A percentile compares a stretch with the other conserved stretches of the same genome.
These are phyloP conservation scores for Eupithecia pulchellata DNA, from an alignment of 2,888 invertebrate species.

Conservation along the genomic window DNA sequence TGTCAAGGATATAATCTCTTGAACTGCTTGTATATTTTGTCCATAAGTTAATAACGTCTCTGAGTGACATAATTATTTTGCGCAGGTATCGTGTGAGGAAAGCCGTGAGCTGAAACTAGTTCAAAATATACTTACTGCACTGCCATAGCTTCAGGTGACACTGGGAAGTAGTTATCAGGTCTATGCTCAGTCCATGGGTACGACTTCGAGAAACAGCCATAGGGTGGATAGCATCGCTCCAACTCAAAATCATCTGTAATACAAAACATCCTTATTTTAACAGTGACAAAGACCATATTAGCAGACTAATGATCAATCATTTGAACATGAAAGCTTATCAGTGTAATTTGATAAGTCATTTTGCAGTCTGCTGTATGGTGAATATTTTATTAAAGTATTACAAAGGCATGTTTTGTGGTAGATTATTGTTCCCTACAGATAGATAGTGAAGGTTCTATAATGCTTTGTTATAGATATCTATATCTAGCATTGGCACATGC, in stretches of 20 bases:
- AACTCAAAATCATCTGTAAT: constrained; percentile 77
- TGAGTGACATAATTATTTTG: neutral
- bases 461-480: neutral
- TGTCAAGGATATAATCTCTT: too few relatives aligned
- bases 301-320: neutral
- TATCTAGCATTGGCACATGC: too few relatives aligned
- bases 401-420: constrained; percentile 8
- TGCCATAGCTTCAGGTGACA: constrained; percentile 87
- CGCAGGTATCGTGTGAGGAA: neutral
- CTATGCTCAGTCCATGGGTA: constrained; percentile 92
- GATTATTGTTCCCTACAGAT: constrained; percentile 12
- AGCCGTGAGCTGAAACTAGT: neutral
- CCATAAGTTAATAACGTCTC: too few relatives aligned
- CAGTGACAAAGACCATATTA: neutral
- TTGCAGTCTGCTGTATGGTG: neutral
- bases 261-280: constrained; percentile 19
- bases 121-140: constrained; percentile 71
- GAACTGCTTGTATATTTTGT: too few relatives aligned
- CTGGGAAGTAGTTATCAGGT: constrained; percentile 92
- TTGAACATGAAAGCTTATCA: constrained; percentile 31
- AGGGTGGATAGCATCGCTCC: constrained; percentile 90
- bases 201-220: constrained; percentile 92
- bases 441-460: neutral
- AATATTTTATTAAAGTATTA: neutral
- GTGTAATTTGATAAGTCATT: constrained; percentile 27